Conservation (phyloP, 1,140 invertebrate species). For the Megalopta genalis region DNA sequence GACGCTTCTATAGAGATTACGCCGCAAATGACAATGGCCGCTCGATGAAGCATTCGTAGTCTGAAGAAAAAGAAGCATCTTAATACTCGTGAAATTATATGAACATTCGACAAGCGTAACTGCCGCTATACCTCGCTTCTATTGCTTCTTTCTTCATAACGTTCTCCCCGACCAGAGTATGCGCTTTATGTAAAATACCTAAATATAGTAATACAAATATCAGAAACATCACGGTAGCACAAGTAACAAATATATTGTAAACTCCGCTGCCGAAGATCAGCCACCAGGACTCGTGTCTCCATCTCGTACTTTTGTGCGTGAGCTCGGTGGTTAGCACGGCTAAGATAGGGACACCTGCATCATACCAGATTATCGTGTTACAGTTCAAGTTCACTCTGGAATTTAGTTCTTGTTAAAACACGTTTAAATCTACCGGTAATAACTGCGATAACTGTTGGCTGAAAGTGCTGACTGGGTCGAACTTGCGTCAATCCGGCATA, state of each 20-base stretch:
- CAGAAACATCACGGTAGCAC: conserved; percentile 79
- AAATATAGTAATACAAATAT: conserved; percentile 81
- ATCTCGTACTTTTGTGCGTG: conserved; percentile 80
- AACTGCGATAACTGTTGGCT: conserved; percentile 82
- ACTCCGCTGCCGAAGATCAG: conserved; percentile 80
- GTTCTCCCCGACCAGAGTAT: conserved; percentile 75
- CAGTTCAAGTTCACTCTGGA: neutral
- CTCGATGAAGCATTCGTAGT: conserved; percentile 82
- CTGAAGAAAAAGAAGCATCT: conserved; percentile 69
- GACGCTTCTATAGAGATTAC: conserved; percentile 81
- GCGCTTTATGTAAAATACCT: conserved; percentile 79
- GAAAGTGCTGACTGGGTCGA: conserved; percentile 79
- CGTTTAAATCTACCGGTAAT: conserved; percentile 78
- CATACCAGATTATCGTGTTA: conserved; percentile 1
- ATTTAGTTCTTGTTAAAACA: neutral
- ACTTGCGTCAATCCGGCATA: conserved; percentile 81
- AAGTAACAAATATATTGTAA: conserved; percentile 82
- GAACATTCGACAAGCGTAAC: neutral
- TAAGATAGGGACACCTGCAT: conserved; percentile 81
- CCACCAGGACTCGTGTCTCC: conserved; percentile 82
- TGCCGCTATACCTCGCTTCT: conserved; percentile 70
- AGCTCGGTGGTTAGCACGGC: conserved; percentile 82
- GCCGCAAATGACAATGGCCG: conserved; percentile 81
- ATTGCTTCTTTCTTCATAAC: conserved; percentile 76
- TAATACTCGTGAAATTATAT: neutral